Evolutionary conservation across 2,113 vertebrate genomes (phyloP).

Genomic region (Halichoerus grypus): DNA sequence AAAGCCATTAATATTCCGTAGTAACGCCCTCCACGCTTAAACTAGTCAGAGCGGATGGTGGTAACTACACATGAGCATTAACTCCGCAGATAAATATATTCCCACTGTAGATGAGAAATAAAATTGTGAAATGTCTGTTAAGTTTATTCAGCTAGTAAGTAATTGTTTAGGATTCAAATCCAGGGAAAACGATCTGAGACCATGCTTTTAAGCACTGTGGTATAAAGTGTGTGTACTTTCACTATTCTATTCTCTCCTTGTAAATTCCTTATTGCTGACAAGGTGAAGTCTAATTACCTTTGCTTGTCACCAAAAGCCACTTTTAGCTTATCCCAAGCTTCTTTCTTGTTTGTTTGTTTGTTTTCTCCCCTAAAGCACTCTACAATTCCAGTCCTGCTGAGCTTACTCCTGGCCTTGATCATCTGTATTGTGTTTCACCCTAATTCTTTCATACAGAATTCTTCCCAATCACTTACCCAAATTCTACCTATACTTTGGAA

Average conservation of each 20-base stretch:
- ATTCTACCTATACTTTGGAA: neutral
- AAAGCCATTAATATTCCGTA: neutral
- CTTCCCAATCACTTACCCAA: neutral
- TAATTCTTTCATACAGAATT: neutral
- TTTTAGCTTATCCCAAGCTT: neutral
- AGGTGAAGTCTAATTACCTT: neutral
- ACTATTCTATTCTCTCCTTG: neutral
- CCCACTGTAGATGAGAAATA: neutral
- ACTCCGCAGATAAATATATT: neutral
- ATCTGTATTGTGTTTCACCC: neutral
- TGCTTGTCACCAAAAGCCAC: neutral
- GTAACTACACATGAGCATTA: neutral
- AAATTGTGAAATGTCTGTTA: neutral
- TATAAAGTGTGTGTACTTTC: neutral
- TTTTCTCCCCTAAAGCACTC: neutral
- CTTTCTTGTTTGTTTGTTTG: neutral
- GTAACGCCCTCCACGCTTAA: neutral
- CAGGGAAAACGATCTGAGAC: neutral
- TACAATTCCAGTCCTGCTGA: neutral
- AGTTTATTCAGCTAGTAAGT: neutral
- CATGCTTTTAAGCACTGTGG: neutral
- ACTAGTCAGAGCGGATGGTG: neutral
- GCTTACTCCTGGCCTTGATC: neutral
- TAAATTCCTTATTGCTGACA: neutral
- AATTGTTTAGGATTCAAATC: neutral